Base-by-base conservation (phyloP, 2,797 vertebrate species). In the Strix occidentalis region DNA sequence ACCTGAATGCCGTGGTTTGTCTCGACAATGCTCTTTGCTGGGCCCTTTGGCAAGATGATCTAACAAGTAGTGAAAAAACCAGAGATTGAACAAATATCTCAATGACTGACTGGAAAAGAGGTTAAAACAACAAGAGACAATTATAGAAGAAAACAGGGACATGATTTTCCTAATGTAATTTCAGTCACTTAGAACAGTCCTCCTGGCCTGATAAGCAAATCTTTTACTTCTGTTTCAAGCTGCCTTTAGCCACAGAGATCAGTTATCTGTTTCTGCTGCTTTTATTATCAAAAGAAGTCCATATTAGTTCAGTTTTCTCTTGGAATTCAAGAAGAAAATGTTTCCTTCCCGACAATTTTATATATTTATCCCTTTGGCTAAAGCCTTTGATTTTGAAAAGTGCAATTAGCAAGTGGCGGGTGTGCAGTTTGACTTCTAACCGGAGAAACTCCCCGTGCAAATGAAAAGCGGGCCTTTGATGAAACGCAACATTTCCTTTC, bases 331-430 rank as follows among this genome's bases (percentile, higher is more conserved):
- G 89, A 61, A 70, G 77, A 80, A 95, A 91, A 92, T 12, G 87
- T 84, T 94, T 95, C 95, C 82, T 95, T 92, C 89, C 92, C 1
- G 5, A 87, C 89, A 56, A 83, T 87, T 96, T 93, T 83, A 64
- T 84, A 0, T 96, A 94, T 96, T 95, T 94, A 89, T 93, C 95
- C 96, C 97, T 95, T 96, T 94, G 95, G 96, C 96, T 71, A 90
- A 78, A 90, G 95, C 91, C 93, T 97, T 96, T 96, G 96, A 97
- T 96, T 95, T 81, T 74, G 75, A 37, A 56, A 31, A 95, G 95
- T 2, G 45, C 95, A 96, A 97, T 97, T 96, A 96, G 94, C 84
- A 8, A 81, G 90, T 37, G 85, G 87, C 20, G n/a, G 86, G 58
- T 6, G 48, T 74, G 96, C 88, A 61, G 92, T 33, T 93, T 90